A percentile compares a stretch with the other conserved stretches of the same genome.
Conservation (phyloP, 2,888 invertebrate species). For the Seladonia tumulorum region DNA sequence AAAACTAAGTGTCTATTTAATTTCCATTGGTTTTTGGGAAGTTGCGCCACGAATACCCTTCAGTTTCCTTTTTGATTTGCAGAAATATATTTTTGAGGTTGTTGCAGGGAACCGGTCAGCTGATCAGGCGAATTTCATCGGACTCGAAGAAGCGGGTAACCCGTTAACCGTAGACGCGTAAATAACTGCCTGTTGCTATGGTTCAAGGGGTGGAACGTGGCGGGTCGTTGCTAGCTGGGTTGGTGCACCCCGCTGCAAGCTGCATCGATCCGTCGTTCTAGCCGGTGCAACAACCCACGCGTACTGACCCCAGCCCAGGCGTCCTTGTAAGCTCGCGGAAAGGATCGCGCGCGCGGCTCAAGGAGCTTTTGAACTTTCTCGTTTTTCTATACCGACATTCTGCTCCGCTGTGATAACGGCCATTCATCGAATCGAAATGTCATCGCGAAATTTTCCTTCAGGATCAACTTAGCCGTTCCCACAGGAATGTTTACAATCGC, state of each 20-base stretch:
- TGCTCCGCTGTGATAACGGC: background rate
- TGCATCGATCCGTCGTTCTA: slow-evolving; percentile 79
- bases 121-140: background rate
- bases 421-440: background rate
- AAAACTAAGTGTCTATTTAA: background rate
- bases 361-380: slow-evolving; percentile 47
- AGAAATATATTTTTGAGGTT: background rate
- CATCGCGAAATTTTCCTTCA: background rate
- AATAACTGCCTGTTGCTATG: slow-evolving; percentile 78
- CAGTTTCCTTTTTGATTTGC: background rate
- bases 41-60: background rate
- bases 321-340: slow-evolving; percentile 72
- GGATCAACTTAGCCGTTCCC: background rate
- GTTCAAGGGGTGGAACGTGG: slow-evolving; percentile 53
- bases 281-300: slow-evolving; percentile 83
- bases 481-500: background rate
- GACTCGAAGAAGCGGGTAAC: slow-evolving; percentile 38
- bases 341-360: slow-evolving; percentile 43
- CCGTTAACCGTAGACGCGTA: slow-evolving; percentile 51
- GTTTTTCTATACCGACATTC: slow-evolving; percentile 21
- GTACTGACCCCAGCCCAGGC: slow-evolving; percentile 76
- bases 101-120: background rate
- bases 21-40: background rate
- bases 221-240: slow-evolving; percentile 75
- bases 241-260: slow-evolving; percentile 79